Evolutionary conservation across 2,888 invertebrate species (phyloP).

Genomic region (Ichneumoninae sp.): DNA sequence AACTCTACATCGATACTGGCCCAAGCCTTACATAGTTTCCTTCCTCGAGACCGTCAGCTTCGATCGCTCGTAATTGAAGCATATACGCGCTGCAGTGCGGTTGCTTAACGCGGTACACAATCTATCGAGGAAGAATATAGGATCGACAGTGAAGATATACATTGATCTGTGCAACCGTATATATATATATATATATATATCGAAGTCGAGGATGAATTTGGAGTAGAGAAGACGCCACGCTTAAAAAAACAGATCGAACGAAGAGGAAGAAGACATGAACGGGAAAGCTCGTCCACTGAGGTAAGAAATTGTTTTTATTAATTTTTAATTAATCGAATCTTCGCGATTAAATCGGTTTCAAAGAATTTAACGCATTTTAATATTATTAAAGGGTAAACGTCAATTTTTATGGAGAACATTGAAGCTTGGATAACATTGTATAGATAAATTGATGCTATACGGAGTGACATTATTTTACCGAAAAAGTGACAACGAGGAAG

Average conservation of each 20-base stretch:
- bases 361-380: neutral
- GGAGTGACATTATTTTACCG: neutral
- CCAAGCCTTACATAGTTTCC: slow-evolving; percentile 22
- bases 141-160: slow-evolving; percentile 33
- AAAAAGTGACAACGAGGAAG: neutral
- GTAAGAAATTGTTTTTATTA: slow-evolving; percentile 4
- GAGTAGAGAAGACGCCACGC: slow-evolving; percentile 26
- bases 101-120: neutral
- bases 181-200: neutral
- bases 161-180: slow-evolving; percentile 14
- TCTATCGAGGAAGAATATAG: neutral
- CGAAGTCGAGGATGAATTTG: slow-evolving; percentile 37
- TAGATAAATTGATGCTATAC: neutral
- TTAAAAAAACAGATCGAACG: neutral
- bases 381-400: neutral
- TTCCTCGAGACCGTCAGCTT: slow-evolving; percentile 14
- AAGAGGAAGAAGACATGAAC: neutral
- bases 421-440: neutral
- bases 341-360: neutral
- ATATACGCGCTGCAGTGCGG: slow-evolving; percentile 10
- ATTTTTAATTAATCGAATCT: neutral
- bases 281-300: slow-evolving; percentile 22
- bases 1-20: slow-evolving; percentile 29
- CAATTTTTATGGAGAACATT: neutral
- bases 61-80: slow-evolving; percentile 1